These are phyloP conservation scores for Drosophila quadrilineata DNA, from an alignment of 1,140 invertebrate genomes.

Conservation along the genomic window DNA sequence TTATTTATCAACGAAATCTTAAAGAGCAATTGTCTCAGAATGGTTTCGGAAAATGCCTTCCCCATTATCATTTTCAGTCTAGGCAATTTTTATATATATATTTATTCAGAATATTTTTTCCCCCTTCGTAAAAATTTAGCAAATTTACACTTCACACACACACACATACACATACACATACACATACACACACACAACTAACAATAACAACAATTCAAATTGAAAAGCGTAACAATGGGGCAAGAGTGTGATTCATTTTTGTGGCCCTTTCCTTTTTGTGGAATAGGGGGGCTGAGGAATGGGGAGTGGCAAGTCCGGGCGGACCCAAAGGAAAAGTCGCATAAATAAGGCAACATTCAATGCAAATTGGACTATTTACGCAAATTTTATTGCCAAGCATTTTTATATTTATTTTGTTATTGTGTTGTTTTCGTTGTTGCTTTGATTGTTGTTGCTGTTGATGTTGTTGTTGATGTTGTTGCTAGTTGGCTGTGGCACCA, in stretches of 20 bases:
- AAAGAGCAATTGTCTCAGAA: too few relatives aligned
- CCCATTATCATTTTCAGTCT: constrained; percentile 13
- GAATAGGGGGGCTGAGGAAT: too few relatives aligned
- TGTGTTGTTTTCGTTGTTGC: too few relatives aligned
- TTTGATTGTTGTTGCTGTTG: constrained; percentile 21
- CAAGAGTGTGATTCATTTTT: constrained; percentile 48
- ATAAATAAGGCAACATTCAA: constrained; percentile 76
- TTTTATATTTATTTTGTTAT: constrained; percentile 73
- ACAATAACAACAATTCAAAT: constrained; percentile 27
- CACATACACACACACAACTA: constrained; percentile 7
- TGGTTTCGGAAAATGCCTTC: too few relatives aligned
- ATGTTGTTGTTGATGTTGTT: constrained; percentile 37
- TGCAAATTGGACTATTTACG: constrained; percentile 79
- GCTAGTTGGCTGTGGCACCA: constrained; percentile 27
- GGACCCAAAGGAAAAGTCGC: constrained; percentile 20
- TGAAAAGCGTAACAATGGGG: constrained; percentile 32
- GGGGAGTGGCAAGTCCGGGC: constrained; percentile 2
- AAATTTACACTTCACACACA: constrained; percentile 69
- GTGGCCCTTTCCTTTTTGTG: background rate
- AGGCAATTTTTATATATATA: constrained; percentile 55
- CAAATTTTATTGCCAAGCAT: constrained; percentile 77
- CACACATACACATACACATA: constrained; percentile 3
- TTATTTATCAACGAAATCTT: too few relatives aligned
- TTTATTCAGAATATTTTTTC: constrained; percentile 71
- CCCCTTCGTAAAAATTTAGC: constrained; percentile 68